phyloP scores from a whole-genome alignment of 2,113 vertebrate genomes.

The Hemiprocne comata region DNA sequence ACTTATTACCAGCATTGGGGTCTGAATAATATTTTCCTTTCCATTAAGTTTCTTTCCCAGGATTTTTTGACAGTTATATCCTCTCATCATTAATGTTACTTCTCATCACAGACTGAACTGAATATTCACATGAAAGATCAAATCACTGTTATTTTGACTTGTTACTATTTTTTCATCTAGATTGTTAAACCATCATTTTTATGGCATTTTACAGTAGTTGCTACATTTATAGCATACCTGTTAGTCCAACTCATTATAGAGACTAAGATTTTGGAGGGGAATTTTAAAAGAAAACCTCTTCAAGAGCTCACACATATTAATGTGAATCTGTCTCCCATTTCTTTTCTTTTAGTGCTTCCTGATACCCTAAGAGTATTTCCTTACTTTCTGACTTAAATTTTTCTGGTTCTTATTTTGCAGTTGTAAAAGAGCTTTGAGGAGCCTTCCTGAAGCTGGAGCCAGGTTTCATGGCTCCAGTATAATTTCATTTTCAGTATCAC shows the following conservation, averaged over 20 bases:
- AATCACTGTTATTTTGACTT: slow-evolving; percentile 69
- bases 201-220: slow-evolving; percentile 51
- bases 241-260: slow-evolving; percentile 26
- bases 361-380: neutral
- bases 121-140: slow-evolving; percentile 69
- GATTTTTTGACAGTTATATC: slow-evolving; percentile 49
- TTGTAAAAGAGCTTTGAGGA: neutral
- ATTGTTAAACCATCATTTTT: slow-evolving; percentile 73
- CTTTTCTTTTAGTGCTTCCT: neutral
- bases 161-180: slow-evolving; percentile 64
- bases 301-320: neutral
- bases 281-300: neutral
- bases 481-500: neutral
- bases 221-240: slow-evolving; percentile 49
- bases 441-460: neutral
- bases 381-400: neutral
- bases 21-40: slow-evolving; percentile 73
- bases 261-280: neutral
- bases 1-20: slow-evolving; percentile 57
- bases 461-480: too few species aligned
- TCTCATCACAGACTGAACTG: slow-evolving; percentile 59
- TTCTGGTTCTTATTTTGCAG: neutral
- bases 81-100: slow-evolving; percentile 46
- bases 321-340: neutral
- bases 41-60: slow-evolving; percentile 45